phyloP scores from a whole-genome alignment of 2,797 vertebrate genomes.

The Ceryle rudis region DNA sequence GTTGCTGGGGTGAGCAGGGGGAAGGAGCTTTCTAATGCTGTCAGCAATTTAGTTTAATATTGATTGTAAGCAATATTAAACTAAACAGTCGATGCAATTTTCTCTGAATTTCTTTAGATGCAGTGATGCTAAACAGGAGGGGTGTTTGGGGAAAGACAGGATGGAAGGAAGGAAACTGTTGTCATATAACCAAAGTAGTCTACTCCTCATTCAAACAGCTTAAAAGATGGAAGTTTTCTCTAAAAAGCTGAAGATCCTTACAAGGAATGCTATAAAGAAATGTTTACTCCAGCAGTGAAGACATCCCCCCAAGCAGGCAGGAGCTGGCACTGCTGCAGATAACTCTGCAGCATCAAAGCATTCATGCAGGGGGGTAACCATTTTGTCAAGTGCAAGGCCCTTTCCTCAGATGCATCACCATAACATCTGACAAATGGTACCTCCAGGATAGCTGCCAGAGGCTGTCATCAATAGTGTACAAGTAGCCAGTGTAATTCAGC shows the following conservation, averaged over 20 bases:
- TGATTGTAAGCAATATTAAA: neutral
- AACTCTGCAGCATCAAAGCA: neutral
- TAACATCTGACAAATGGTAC: neutral
- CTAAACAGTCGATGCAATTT: fast-evolving
- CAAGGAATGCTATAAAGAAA: neutral
- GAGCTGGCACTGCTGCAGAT: neutral
- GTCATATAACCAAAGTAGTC: neutral
- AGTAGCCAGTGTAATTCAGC: conserved; percentile 15
- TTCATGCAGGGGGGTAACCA: fast-evolving
- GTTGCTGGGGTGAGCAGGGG: neutral
- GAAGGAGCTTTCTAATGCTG: neutral
- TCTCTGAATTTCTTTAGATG: neutral
- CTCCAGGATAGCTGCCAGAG: conserved; percentile 6
- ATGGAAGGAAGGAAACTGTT: neutral
- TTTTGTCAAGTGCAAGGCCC: neutral
- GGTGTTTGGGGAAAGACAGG: fast-evolving
- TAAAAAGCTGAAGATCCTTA: neutral
- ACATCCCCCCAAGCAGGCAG: neutral
- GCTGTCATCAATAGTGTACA: neutral
- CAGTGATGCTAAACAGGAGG: neutral
- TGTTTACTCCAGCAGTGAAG: neutral
- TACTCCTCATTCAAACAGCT: neutral
- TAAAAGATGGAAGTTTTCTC: neutral
- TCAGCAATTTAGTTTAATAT: no score
- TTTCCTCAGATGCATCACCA: neutral